Evolutionary conservation across 2,888 invertebrate species (phyloP).

Genomic region (Orthonychiurus folsomi): DNA sequence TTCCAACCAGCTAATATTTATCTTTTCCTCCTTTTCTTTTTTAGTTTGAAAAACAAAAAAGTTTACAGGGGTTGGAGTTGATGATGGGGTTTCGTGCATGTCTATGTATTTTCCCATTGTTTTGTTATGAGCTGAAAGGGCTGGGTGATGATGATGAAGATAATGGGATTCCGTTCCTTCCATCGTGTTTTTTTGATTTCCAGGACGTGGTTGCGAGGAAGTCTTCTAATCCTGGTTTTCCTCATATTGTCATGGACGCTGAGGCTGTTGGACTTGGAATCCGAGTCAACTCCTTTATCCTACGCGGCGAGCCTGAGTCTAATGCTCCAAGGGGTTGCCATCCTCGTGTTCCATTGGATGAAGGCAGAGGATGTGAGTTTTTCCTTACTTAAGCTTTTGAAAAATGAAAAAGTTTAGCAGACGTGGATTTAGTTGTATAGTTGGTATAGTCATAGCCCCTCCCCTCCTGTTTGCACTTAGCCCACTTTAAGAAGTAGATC

Average conservation of each 20-base stretch:
- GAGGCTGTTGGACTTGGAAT: slow-evolving; percentile 39
- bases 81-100: no score
- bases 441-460: no score
- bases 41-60: background rate
- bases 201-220: slow-evolving; percentile 41
- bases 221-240: slow-evolving; percentile 39
- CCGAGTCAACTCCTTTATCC: slow-evolving; percentile 34
- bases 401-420: no score
- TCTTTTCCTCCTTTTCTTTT: slow-evolving; percentile 1
- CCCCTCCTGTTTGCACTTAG: no score
- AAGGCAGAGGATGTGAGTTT: slow-evolving; percentile 40
- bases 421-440: no score
- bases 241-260: slow-evolving; percentile 40
- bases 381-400: no score
- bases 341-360: slow-evolving; percentile 39
- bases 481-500: no score
- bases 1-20: background rate
- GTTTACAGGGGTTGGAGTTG: background rate
- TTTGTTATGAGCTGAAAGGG: no score
- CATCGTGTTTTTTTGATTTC: slow-evolving; percentile 13
- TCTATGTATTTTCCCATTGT: no score
- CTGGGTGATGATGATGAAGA: background rate
- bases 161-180: background rate
- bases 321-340: slow-evolving; percentile 37
- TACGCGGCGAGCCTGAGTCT: slow-evolving; percentile 39